Base-by-base conservation (phyloP, 2,113 vertebrate species). In the Otus sunia region DNA sequence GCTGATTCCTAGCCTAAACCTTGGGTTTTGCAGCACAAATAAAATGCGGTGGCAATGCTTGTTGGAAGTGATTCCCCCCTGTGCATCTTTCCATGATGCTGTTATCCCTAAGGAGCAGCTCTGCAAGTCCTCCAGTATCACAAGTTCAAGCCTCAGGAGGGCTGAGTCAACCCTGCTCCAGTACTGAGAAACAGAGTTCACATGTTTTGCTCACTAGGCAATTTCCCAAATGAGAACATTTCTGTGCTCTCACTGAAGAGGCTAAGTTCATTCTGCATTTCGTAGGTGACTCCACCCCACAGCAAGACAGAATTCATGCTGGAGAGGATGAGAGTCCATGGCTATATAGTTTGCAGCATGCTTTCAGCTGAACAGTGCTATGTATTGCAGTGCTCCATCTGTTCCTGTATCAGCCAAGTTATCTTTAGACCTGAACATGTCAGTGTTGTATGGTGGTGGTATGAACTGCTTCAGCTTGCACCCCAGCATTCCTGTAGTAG, bases 371-470 rank as follows among this genome's bases (percentile, higher is more conserved):
- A 96, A 18, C 62, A 49, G 76, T 79, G 88, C 94, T 85, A 12
- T 91, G 91, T 82, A 75, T 95, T 92, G 80, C 92, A 64, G 69
- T 72, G 45, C 49, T 94, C 96, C 94, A 94, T 97, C 97, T 97
- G 97, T 89, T 96, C 78, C 81, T 74, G 18, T 34, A 86, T 13
- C 73, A 91, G 84, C 80, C 39, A 63, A 92, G 94, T 94, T 95
- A 97, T 97, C 96, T 97, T 97, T 97, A 96, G 96, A 92, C 87
- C 74, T 34, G 89, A 96, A 80, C 91, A 79, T 91, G 58, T 59
- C 92, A 76, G n/a, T 66, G 81, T 89, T 95, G 83, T 74, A 41
- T 58, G 95, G 91, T 85, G 87, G 41, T 94, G 94, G 49, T 59
- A 94, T 84, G 89, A 95, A 90, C 62, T 50, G 27, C 81, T 90